Percentiles rank a stretch among this genome's conserved stretches.
phyloP scores from a whole-genome alignment of 2,113 vertebrate species.

The Anhinga anhinga region DNA sequence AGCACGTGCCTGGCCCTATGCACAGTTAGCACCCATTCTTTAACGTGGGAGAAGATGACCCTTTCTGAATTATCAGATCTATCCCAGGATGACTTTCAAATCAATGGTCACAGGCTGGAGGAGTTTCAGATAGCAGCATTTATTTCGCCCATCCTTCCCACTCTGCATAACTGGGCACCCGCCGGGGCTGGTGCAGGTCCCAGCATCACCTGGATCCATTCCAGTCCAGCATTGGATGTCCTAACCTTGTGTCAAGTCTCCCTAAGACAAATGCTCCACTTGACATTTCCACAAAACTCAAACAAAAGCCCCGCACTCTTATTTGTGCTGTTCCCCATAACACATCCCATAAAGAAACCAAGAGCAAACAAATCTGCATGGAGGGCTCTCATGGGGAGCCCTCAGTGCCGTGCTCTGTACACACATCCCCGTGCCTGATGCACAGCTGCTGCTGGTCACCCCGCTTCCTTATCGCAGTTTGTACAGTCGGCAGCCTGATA shows the following conservation, averaged over 20 bases:
- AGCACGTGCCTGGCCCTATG: rapidly evolving
- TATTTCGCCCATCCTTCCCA: neutral
- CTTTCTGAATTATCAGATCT: neutral
- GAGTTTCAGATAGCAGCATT: neutral
- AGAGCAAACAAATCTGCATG: slow-evolving; percentile 40
- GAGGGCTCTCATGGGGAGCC: slow-evolving; percentile 12
- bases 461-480: slow-evolving; percentile 63
- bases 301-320: neutral
- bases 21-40: neutral
- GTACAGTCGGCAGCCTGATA: slow-evolving; percentile 1
- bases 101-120: neutral
- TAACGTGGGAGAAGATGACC: rapidly evolving
- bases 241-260: slow-evolving; percentile 29
- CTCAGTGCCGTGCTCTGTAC: neutral
- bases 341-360: neutral
- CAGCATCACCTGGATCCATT: neutral
- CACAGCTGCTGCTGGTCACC: slow-evolving; percentile 8
- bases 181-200: rapidly evolving
- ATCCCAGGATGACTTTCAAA: neutral
- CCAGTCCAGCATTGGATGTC: neutral
- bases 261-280: neutral
- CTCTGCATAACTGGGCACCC: neutral
- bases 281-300: neutral
- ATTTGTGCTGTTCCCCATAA: slow-evolving; percentile 48
- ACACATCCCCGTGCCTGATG: neutral